These are phyloP conservation scores for Netelia fuscicornis DNA, from an alignment of 2,888 invertebrate species.

Conservation along the genomic window DNA sequence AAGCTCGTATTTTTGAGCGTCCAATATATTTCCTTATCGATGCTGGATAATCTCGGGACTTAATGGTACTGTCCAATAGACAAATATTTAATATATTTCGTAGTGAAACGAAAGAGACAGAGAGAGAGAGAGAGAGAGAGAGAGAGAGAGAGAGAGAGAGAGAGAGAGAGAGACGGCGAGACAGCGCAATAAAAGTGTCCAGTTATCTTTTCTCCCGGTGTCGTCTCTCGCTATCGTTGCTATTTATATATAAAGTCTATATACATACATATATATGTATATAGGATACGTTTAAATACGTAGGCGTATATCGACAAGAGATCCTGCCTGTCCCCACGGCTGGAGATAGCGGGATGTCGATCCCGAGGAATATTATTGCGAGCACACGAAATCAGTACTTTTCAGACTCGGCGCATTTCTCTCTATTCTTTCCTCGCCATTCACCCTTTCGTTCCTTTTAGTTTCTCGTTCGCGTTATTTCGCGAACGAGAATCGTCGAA, in stretches of 20 bases:
- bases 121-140: neutral
- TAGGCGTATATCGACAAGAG: slow-evolving; percentile 53
- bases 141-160: neutral
- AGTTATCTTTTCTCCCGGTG: slow-evolving; percentile 32
- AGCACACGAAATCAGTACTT: neutral
- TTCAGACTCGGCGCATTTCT: no score
- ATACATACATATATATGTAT: slow-evolving; percentile 1
- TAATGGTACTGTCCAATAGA: slow-evolving; percentile 26
- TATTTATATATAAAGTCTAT: neutral
- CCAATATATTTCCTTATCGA: neutral
- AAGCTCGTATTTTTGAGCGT: neutral
- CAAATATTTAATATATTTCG: slow-evolving; percentile 49
- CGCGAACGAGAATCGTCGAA: neutral
- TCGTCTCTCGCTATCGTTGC: slow-evolving; percentile 20
- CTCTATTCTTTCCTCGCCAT: neutral
- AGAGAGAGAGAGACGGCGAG: neutral
- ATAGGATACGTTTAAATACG: slow-evolving; percentile 16
- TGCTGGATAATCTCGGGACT: neutral
- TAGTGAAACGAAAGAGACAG: slow-evolving; percentile 16
- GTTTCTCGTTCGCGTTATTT: neutral
- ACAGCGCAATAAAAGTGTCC: slow-evolving; percentile 39
- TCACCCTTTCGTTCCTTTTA: neutral
- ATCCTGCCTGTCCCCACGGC: slow-evolving; percentile 27
- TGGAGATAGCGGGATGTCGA: slow-evolving; percentile 55
- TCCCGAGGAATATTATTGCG: slow-evolving; percentile 48